These are phyloP conservation scores for Mythimna pallens DNA, from an alignment of 2,888 invertebrate genomes.

Conservation along the genomic window DNA sequence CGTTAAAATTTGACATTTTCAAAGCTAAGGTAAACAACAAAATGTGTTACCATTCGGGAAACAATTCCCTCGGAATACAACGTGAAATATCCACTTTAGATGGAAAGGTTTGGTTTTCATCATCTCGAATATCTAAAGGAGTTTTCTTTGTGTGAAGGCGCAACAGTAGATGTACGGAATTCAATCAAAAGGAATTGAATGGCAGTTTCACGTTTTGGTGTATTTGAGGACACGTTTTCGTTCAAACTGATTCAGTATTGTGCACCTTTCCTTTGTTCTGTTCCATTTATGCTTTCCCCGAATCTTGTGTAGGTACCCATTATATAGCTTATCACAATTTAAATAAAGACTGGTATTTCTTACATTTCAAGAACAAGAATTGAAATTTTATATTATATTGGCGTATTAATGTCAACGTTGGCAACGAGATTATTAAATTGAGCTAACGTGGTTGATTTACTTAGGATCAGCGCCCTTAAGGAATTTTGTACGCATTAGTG, in stretches of 20 bases:
- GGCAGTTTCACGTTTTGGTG: conserved; percentile 39
- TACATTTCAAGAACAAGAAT: conserved; percentile 10
- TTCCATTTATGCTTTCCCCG: not conserved
- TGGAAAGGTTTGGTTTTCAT: conserved; percentile 53
- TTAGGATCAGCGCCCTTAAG: conserved; percentile 28
- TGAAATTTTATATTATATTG: conserved; percentile 37
- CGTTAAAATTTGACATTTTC: conserved; percentile 49
- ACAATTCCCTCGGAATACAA: conserved; percentile 35
- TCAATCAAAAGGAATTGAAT: conserved; percentile 60
- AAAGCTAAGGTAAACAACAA: conserved; percentile 39
- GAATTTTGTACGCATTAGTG: conserved; percentile 33
- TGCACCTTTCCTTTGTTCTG: conserved; percentile 19
- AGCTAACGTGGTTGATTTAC: conserved; percentile 45
- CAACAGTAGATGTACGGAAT: conserved; percentile 52
- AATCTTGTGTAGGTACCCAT: not conserved
- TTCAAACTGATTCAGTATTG: conserved; percentile 43
- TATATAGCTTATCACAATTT: conserved; percentile 11
- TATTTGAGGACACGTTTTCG: conserved; percentile 47
- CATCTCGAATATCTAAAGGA: conserved; percentile 51
- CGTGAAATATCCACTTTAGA: conserved; percentile 43
- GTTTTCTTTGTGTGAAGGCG: conserved; percentile 53
- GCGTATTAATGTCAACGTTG: conserved; percentile 15
- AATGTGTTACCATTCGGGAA: conserved; percentile 21
- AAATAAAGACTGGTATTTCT: not conserved
- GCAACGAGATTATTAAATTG: conserved; percentile 44